Evolutionary conservation across 2,797 vertebrate species (phyloP), one percentile per base, ranked within the genome.

Genomic region (Leptoclinus maculatus): DNA sequence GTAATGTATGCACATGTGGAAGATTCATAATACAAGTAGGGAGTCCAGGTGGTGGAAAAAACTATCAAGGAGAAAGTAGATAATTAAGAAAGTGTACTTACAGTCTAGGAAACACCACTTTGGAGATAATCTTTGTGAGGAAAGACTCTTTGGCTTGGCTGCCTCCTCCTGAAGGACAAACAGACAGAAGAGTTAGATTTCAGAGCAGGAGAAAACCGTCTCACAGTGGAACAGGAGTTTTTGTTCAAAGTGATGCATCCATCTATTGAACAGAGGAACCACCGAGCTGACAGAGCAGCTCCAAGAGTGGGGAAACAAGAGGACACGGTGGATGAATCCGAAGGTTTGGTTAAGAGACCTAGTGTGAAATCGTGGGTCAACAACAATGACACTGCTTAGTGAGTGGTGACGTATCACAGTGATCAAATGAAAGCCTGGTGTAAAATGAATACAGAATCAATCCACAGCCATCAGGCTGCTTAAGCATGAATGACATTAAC

Each of bases 71-170:
- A 19, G 34, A 64, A 5, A 29, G 38, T 5, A 4, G 38, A 25
- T 14, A 8, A 21, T 17, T 3, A 71, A 62, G 1, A 60, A 49
- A 3, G 7, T 65, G 47, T 85, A 97, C 96, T 97, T 89, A 97
- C 97, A 96, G 71, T 97, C 97, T 7, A 97, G 90, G 90, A 97
- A 97, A 88, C 97, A 97, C 97, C 97, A 97, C 87, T 97, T 97
- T 36, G 96, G 95, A 6, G 97, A 97, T 32, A 97, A 90, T 71
- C 95, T 96, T 88, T 97, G 97, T 11, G 94, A 95, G 2, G 93
- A 95, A 0, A 92, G 70, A 12, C 88, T 95, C 88, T 94, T 86
- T 12, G 76, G 76, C 13, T 83, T 82, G 70, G 59, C 75, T 4
- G 71, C 82, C 43, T 93, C 91, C 66, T 91, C 91, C 92, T 93